These are phyloP conservation scores for Drosophila kanapiae DNA, from an alignment of 1,140 invertebrate genomes.

Conservation along the genomic window DNA sequence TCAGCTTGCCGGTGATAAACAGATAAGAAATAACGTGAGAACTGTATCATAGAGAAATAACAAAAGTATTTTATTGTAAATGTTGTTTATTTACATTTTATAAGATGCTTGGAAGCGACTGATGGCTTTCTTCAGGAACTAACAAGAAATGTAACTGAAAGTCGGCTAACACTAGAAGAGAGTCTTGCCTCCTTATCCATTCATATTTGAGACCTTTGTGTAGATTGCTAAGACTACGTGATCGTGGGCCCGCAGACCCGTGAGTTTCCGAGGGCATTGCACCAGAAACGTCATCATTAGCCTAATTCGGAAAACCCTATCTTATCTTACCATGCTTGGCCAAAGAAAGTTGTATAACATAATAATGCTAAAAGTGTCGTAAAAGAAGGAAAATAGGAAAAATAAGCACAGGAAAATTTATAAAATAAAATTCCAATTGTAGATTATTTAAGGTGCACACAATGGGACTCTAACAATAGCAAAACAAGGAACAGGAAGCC, in stretches of 20 bases:
- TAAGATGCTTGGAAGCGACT: too few relatives aligned
- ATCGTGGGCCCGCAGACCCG: slow-evolving; percentile 42
- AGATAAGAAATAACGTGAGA: slow-evolving; percentile 41
- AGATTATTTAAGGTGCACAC: not conserved
- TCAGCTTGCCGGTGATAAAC: not conserved
- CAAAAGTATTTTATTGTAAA: not conserved
- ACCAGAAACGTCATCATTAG: slow-evolving; percentile 32
- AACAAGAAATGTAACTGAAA: too few relatives aligned
- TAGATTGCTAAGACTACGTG: slow-evolving; percentile 51
- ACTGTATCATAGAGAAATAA: not conserved
- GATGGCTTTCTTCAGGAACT: too few relatives aligned
- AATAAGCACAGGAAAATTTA: too few relatives aligned
- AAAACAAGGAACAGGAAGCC: slow-evolving; percentile 16
- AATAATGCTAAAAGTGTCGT: not conserved
- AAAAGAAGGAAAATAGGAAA: not conserved
- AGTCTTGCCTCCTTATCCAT: too few relatives aligned
- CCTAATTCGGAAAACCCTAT: slow-evolving; percentile 11
- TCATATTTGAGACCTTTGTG: not conserved
- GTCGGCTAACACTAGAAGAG: too few relatives aligned
- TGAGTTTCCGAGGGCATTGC: slow-evolving; percentile 28
- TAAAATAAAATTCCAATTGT: not conserved
- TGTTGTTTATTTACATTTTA: too few relatives aligned
- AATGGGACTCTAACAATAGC: slow-evolving; percentile 6
- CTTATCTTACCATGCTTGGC: slow-evolving; percentile 24
- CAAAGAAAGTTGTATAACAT: slow-evolving; percentile 43